Percentiles rank a stretch among this genome's conserved stretches.
phyloP scores from a whole-genome alignment of 2,888 invertebrate species.

The Orchesella flavescens region DNA sequence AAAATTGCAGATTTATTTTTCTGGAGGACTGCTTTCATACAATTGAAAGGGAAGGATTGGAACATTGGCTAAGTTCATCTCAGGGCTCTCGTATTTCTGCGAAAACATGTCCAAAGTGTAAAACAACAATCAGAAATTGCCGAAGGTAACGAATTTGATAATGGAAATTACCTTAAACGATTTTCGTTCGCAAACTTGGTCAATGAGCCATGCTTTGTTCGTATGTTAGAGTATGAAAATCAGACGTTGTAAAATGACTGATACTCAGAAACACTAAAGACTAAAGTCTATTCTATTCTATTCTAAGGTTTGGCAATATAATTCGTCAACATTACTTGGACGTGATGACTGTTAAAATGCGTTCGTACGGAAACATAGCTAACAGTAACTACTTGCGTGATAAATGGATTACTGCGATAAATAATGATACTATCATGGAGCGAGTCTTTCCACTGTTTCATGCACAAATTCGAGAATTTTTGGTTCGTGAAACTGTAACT shows the following conservation, averaged over 20 bases:
- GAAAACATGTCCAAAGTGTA: conserved; percentile 50
- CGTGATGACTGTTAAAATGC: conserved; percentile 54
- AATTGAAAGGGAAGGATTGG: conserved; percentile 74
- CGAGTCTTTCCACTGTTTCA: conserved; percentile 38
- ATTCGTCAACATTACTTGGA: conserved; percentile 37
- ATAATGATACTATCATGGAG: conserved; percentile 13
- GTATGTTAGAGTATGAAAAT: too few relatives aligned
- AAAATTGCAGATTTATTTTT: conserved; percentile 71
- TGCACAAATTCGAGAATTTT: neutral
- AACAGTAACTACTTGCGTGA: conserved; percentile 40
- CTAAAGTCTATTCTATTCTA: too few relatives aligned
- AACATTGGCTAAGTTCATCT: conserved; percentile 71
- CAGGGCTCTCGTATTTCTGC: conserved; percentile 18
- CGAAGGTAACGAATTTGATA: too few relatives aligned
- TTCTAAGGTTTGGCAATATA: conserved; percentile 50
- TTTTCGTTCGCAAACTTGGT: too few relatives aligned
- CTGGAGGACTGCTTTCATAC: conserved; percentile 73
- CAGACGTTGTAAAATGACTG: too few relatives aligned
- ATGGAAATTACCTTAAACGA: too few relatives aligned
- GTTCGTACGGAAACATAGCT: conserved; percentile 40
- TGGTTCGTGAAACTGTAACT: conserved; percentile 6
- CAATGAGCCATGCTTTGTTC: too few relatives aligned
- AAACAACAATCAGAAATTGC: conserved; percentile 42
- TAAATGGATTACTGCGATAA: conserved; percentile 26
- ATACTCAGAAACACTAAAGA: too few relatives aligned